Evolutionary conservation across 2,888 invertebrate species (phyloP).

Genomic region (Eurois occulta): DNA sequence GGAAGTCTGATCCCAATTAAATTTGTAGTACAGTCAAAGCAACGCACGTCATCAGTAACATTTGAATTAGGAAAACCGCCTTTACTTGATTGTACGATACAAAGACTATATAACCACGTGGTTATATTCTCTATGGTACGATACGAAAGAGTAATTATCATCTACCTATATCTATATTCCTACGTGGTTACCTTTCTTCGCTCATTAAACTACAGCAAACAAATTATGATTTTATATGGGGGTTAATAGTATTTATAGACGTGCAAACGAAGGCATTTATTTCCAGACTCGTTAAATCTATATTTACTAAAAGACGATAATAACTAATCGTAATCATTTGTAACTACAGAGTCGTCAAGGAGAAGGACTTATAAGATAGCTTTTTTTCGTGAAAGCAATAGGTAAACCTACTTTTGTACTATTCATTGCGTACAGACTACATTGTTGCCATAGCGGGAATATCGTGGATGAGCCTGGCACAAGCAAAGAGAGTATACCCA

Average conservation of each 20-base stretch:
- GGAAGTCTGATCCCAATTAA: neutral
- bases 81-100: neutral
- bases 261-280: slow-evolving; percentile 4
- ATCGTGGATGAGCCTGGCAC: too few relatives aligned
- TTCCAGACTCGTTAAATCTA: slow-evolving; percentile 6
- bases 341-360: neutral
- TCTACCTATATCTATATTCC: slow-evolving; percentile 4
- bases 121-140: too few relatives aligned
- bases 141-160: neutral
- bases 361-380: too few relatives aligned
- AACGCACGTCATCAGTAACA: neutral
- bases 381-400: neutral
- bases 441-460: too few relatives aligned
- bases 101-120: neutral
- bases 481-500: too few relatives aligned
- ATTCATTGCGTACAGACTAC: too few relatives aligned
- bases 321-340: neutral
- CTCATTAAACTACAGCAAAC: slow-evolving; percentile 18
- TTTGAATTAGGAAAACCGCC: neutral
- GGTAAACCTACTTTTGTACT: too few relatives aligned
- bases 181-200: slow-evolving; percentile 14
- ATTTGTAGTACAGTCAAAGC: neutral
- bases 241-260: neutral
- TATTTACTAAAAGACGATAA: slow-evolving; percentile 14
- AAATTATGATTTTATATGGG: slow-evolving; percentile 15